Conservation (phyloP, 2,113 vertebrate genomes). For the Chrysochloris asiatica region DNA sequence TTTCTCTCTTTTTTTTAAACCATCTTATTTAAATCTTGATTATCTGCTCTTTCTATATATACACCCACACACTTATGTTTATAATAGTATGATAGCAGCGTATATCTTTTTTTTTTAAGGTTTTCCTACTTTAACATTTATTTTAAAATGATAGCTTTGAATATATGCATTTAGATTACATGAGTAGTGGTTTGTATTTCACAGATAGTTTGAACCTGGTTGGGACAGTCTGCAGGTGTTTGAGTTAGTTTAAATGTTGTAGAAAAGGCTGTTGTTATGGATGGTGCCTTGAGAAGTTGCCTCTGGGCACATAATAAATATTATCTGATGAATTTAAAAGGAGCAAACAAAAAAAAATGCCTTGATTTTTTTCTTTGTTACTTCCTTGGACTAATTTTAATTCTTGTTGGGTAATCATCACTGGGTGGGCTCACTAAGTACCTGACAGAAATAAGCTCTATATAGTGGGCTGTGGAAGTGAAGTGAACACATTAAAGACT, state of each 20-base stretch:
- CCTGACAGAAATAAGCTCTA: conserved; percentile 36
- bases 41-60: conserved; percentile 83
- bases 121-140: conserved; percentile 78
- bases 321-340: conserved; percentile 71
- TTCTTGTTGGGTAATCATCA: conserved; percentile 63
- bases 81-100: conserved; percentile 84
- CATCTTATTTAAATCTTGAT: conserved; percentile 93
- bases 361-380: conserved; percentile 29
- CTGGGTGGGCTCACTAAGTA: conserved; percentile 55
- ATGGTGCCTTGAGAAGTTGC: not conserved
- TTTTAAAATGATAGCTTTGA: conserved; percentile 84
- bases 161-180: conserved; percentile 83
- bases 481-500: conserved; percentile 49
- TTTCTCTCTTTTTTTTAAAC: conserved; percentile 81
- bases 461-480: conserved; percentile 34
- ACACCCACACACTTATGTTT: conserved; percentile 81
- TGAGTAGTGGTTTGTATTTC: conserved; percentile 83
- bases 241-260: conserved; percentile 47
- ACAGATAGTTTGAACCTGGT: conserved; percentile 72
- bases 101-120: conserved; percentile 80
- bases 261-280: not conserved
- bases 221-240: conserved; percentile 45
- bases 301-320: not conserved
- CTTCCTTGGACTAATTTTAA: conserved; percentile 64
- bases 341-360: conserved; percentile 64